phyloP scores from a whole-genome alignment of 2,797 vertebrate species.

The Sparus aurata region DNA sequence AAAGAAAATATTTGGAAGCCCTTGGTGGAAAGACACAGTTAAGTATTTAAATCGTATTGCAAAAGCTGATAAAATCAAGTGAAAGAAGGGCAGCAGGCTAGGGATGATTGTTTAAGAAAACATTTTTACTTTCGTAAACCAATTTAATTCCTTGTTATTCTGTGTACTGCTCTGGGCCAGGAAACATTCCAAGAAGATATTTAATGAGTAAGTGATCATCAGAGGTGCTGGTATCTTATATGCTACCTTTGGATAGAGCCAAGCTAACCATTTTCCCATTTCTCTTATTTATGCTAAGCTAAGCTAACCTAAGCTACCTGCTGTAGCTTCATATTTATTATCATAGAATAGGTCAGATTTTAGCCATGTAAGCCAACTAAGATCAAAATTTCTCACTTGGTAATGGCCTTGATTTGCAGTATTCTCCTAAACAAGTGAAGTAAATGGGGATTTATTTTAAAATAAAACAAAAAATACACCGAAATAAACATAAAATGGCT shows the following conservation, averaged over 20 bases:
- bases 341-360: background rate
- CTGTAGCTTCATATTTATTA: background rate
- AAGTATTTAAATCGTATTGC: background rate
- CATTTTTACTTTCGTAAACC: too few species aligned
- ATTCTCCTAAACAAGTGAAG: too few species aligned
- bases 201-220: background rate
- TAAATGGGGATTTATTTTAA: too few species aligned
- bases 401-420: too few species aligned
- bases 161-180: background rate
- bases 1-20: background rate
- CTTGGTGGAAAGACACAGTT: background rate
- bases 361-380: too few species aligned
- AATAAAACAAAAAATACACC: too few species aligned
- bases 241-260: background rate
- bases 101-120: background rate
- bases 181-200: too few species aligned
- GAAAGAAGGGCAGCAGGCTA: background rate
- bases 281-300: background rate
- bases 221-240: too few species aligned
- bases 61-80: background rate
- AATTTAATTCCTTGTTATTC: too few species aligned
- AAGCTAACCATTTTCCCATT: background rate
- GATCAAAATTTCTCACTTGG: too few species aligned
- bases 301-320: background rate
- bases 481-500: too few species aligned